Evolutionary conservation across 92 coral and sea anemone genomes (phyloP).

Genomic region (Bergia sp.): DNA sequence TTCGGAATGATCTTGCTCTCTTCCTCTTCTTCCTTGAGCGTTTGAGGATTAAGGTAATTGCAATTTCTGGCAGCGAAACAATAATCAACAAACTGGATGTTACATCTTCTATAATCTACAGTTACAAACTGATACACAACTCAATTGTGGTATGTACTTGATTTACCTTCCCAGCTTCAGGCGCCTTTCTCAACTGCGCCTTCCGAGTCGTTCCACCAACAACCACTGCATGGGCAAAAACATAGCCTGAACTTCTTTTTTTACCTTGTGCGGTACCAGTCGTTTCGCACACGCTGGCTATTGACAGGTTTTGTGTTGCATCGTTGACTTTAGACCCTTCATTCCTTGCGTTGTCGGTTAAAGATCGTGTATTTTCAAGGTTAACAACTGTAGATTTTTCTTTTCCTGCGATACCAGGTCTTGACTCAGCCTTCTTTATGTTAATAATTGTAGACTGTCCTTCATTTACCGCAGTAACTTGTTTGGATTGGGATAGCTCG

Average conservation of each 20-base stretch:
- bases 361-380: not conserved
- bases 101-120: too few relatives aligned
- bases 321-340: not conserved
- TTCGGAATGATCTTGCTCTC: too few relatives aligned
- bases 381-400: not conserved
- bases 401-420: not conserved
- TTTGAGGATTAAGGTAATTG: too few relatives aligned
- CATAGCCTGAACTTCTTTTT: not conserved
- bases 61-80: too few relatives aligned
- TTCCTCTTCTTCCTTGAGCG: too few relatives aligned
- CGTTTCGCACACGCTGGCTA: not conserved
- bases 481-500: too few relatives aligned
- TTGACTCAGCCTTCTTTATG: too few relatives aligned
- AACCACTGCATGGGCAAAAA: conserved; percentile 8
- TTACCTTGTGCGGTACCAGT: not conserved
- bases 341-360: not conserved
- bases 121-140: not conserved
- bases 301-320: not conserved
- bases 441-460: too few relatives aligned
- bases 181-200: conserved; percentile 11
- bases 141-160: not conserved
- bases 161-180: conserved; percentile 27
- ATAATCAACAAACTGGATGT: too few relatives aligned
- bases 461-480: too few relatives aligned
- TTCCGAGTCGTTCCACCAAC: conserved; percentile 13